These are phyloP conservation scores for Sepioteuthis lessoniana DNA, from an alignment of 2,888 invertebrate species.

Conservation along the genomic window DNA sequence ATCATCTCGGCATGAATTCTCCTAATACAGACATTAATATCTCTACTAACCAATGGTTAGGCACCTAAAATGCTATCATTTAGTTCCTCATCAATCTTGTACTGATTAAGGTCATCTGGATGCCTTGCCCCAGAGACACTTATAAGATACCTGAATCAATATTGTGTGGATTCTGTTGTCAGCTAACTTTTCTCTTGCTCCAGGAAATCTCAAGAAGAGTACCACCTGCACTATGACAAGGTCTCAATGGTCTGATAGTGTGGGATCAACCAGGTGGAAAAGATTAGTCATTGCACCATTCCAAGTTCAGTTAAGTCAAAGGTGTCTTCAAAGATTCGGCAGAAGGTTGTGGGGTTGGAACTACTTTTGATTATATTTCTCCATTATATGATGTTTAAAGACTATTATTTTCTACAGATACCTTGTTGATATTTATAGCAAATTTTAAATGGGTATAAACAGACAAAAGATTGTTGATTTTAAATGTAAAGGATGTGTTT, in stretches of 20 bases:
- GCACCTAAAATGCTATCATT: background rate
- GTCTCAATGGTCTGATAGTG: background rate
- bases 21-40: background rate
- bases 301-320: background rate
- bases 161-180: background rate
- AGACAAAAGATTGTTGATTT: background rate
- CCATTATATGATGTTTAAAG: background rate
- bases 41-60: background rate
- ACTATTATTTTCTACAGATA: background rate
- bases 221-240: background rate
- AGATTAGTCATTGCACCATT: background rate
- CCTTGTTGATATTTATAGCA: background rate
- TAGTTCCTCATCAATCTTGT: background rate
- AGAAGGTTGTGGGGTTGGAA: background rate
- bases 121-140: background rate
- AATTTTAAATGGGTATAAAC: background rate
- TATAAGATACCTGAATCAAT: background rate
- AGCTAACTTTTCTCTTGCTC: background rate
- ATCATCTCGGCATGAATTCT: background rate
- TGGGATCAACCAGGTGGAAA: slow-evolving; percentile 33
- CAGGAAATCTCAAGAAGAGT: background rate
- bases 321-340: background rate
- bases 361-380: background rate
- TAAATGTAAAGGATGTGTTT: background rate
- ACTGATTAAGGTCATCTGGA: background rate